Evolutionary conservation across 1,140 invertebrate species (phyloP).

Genomic region (Pseudachorutes palmiensis): DNA sequence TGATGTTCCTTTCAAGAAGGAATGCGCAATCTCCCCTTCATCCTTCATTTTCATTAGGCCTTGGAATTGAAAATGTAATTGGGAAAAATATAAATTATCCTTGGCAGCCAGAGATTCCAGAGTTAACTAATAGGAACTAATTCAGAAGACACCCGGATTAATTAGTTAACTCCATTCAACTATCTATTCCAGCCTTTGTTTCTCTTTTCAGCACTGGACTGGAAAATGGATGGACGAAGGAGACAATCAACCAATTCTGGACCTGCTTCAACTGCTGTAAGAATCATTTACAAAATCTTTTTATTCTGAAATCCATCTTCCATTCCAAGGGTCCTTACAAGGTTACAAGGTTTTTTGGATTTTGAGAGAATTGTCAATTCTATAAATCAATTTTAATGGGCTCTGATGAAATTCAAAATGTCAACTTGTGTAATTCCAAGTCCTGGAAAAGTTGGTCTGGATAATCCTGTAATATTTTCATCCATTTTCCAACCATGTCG

Average conservation of each 20-base stretch:
- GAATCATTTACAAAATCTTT: conserved; percentile 14
- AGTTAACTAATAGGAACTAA: neutral
- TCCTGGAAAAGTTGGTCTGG: neutral
- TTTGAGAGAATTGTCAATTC: conserved; percentile 1
- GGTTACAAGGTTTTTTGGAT: neutral
- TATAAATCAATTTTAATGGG: conserved; percentile 20
- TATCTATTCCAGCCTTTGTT: no score
- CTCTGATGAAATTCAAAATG: conserved; percentile 17
- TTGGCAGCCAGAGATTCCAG: no score
- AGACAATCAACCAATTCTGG: conserved; percentile 26
- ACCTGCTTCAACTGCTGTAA: conserved; percentile 20
- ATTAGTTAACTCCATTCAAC: no score
- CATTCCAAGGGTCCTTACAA: no score
- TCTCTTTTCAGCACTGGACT: no score
- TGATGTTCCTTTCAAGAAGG: neutral
- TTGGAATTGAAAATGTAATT: conserved; percentile 2
- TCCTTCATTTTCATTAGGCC: conserved; percentile 4
- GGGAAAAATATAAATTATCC: conserved; percentile 4
- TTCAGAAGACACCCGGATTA: no score
- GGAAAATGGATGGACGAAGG: conserved; percentile 34
- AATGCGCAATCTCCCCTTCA: neutral
- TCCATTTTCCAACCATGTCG: no score
- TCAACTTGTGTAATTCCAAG: neutral
- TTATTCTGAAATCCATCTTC: no score
- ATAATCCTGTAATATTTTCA: neutral